These are phyloP conservation scores for Pseudorectes ferrugineus DNA, from an alignment of 2,113 vertebrate species.

Conservation along the genomic window DNA sequence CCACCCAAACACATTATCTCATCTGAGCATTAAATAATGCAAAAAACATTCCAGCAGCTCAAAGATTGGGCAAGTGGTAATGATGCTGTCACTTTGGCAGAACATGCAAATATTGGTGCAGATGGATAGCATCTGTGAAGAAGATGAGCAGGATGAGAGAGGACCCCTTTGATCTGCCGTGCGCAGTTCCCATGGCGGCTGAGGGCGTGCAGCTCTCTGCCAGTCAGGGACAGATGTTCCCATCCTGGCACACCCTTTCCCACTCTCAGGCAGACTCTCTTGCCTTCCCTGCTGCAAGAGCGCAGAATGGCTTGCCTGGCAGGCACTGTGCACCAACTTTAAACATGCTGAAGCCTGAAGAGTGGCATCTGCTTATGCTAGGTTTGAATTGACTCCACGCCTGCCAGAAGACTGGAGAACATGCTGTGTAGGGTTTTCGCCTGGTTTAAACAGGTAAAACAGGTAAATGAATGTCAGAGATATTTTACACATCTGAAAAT, in stretches of 20 bases:
- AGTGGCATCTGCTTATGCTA: neutral
- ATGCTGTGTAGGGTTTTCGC: neutral
- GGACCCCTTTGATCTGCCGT: conserved; percentile 32
- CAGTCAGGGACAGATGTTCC: neutral
- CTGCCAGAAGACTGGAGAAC: neutral
- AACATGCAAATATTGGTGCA: conserved; percentile 60
- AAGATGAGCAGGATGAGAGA: neutral
- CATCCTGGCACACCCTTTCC: neutral
- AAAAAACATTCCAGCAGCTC: conserved; percentile 64
- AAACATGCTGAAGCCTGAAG: neutral
- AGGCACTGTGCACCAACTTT: neutral
- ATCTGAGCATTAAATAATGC: conserved; percentile 65
- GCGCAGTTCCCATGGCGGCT: neutral
- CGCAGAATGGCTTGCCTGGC: rapidly evolving
- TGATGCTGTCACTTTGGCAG: conserved; percentile 67
- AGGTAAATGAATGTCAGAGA: neutral
- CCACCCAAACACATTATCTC: conserved; percentile 55
- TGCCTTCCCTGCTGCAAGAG: neutral
- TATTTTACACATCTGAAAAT: neutral
- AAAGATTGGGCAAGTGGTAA: conserved; percentile 63
- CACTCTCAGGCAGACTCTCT: neutral
- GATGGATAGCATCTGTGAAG: conserved; percentile 37
- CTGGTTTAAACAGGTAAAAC: neutral
- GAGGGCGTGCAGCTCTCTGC: neutral
- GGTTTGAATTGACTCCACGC: neutral